phyloP scores from a whole-genome alignment of 1,140 invertebrate genomes.

The Lucilia sericata region DNA sequence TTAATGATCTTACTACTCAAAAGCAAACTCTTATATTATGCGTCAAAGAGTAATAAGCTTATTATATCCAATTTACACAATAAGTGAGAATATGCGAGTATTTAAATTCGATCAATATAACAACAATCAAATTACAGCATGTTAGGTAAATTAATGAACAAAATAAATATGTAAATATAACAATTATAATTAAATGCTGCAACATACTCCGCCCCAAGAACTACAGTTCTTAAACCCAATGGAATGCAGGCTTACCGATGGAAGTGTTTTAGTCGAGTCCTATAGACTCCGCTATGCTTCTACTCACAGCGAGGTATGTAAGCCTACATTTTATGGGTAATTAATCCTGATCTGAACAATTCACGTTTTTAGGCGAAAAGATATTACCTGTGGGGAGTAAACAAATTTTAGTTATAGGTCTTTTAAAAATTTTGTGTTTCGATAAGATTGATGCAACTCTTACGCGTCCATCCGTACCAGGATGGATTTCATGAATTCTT shows the following conservation, averaged over 20 bases:
- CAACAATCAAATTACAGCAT: too few relatives aligned
- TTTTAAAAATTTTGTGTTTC: constrained; percentile 15
- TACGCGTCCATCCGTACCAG: constrained; percentile 48
- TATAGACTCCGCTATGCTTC: constrained; percentile 1
- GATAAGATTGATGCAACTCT: constrained; percentile 47
- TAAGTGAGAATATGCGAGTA: too few relatives aligned
- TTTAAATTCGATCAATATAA: too few relatives aligned
- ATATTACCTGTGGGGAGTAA: background rate
- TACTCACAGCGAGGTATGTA: constrained; percentile 26
- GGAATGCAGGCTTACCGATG: constrained; percentile 14
- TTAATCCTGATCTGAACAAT: background rate
- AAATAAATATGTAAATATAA: too few relatives aligned
- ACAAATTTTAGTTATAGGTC: constrained; percentile 17
- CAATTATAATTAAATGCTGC: too few relatives aligned
- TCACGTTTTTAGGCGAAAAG: background rate
- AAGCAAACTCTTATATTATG: too few relatives aligned
- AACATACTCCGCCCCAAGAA: constrained; percentile 3
- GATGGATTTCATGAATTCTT: constrained; percentile 50
- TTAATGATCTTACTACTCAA: too few relatives aligned
- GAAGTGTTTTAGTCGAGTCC: constrained; percentile 21
- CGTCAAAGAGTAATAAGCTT: too few relatives aligned
- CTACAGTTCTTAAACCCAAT: background rate
- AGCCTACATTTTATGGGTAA: background rate
- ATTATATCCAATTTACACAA: too few relatives aligned
- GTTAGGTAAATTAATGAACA: too few relatives aligned